These are phyloP conservation scores for Nudaria mundana DNA, from an alignment of 2,888 invertebrate genomes.

Conservation along the genomic window DNA sequence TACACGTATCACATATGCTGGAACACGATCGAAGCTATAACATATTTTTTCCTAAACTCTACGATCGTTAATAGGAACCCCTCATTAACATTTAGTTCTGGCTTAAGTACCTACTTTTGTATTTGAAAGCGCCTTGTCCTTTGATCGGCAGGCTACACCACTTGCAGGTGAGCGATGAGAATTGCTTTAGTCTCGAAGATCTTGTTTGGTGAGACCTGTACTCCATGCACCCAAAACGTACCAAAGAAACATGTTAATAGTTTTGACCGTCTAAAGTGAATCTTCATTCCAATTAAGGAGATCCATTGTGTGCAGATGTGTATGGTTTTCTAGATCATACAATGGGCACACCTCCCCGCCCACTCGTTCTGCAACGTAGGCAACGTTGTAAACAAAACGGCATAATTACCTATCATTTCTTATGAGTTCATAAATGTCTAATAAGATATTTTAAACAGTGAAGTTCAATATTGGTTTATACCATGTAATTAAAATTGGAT, in stretches of 20 bases:
- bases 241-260: background rate
- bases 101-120: no score
- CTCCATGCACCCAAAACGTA: conserved; percentile 1
- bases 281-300: conserved; percentile 36
- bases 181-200: no score
- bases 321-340: conserved; percentile 25
- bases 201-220: background rate
- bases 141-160: no score
- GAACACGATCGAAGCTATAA: no score
- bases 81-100: no score
- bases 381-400: conserved; percentile 22
- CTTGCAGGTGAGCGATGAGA: no score
- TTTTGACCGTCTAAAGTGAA: conserved; percentile 23
- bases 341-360: conserved; percentile 33
- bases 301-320: conserved; percentile 33
- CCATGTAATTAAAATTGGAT: no score
- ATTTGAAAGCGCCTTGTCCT: no score
- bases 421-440: conserved; percentile 1
- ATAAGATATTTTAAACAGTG: background rate
- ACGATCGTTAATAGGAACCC: no score
- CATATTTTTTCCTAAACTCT: no score
- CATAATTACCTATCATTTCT: conserved; percentile 13
- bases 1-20: no score
- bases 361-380: conserved; percentile 27
- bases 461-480: no score